phyloP scores from a whole-genome alignment of 2,113 vertebrate species.

The Grantiella picta region DNA sequence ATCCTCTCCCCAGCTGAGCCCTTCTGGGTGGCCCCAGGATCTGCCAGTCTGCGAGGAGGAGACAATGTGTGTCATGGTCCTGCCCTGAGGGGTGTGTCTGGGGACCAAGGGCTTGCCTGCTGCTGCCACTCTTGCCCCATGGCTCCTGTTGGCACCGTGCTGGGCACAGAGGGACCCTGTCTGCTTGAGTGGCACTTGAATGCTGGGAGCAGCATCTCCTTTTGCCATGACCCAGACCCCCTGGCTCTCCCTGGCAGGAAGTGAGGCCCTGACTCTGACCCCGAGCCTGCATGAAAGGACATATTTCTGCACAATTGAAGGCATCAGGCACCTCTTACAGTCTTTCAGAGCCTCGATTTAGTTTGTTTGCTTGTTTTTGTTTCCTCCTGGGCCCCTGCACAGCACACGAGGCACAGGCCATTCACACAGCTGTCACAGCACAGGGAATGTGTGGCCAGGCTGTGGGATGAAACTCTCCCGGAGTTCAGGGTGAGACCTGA shows the following conservation, averaged over 20 bases:
- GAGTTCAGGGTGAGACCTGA: neutral
- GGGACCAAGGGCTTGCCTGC: neutral
- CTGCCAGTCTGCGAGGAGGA: neutral
- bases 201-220: neutral
- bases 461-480: neutral
- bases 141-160: neutral
- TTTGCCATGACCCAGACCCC: neutral
- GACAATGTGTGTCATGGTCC: neutral
- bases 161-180: neutral
- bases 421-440: neutral
- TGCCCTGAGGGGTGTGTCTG: neutral
- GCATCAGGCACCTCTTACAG: neutral
- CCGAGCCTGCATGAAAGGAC: neutral
- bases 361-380: conserved; percentile 14
- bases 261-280: neutral
- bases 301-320: neutral
- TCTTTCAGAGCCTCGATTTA: conserved; percentile 7
- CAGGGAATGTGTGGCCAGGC: neutral
- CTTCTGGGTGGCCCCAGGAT: conserved; percentile 13
- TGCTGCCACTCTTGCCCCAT: neutral
- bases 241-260: neutral
- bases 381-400: neutral
- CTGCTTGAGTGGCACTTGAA: conserved; percentile 25
- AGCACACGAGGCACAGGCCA: neutral
- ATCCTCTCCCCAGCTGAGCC: neutral